phyloP scores from a whole-genome alignment of 2,113 vertebrate genomes.

The Merops nubicus region DNA sequence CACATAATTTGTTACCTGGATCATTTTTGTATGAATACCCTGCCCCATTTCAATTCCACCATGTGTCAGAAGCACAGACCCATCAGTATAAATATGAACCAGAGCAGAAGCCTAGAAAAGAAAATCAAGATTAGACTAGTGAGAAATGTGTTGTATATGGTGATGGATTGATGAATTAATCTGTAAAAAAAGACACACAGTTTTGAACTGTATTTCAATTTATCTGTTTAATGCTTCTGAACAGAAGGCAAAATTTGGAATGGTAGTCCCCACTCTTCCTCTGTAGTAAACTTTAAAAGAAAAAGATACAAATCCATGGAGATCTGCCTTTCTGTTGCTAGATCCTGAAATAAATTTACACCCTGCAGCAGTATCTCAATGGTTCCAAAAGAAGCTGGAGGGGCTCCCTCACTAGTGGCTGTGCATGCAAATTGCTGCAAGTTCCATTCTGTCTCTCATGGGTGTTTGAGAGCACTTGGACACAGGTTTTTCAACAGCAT shows the following conservation, averaged over 20 bases:
- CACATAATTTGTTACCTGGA: constrained; percentile 71
- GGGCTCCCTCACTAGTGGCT: background rate
- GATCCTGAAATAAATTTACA: background rate
- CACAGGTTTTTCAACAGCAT: background rate
- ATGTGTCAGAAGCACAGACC: constrained; percentile 85
- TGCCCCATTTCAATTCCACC: constrained; percentile 88
- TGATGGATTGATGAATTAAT: background rate
- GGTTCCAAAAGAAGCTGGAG: background rate
- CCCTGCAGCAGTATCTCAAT: background rate
- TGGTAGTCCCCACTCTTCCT: background rate
- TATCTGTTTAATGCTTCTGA: background rate
- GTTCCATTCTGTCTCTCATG: background rate
- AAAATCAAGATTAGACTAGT: background rate
- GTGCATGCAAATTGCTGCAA: background rate
- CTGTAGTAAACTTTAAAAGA: background rate
- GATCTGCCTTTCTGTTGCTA: background rate
- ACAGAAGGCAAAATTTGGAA: background rate
- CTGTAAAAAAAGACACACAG: background rate
- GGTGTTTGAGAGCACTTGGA: background rate
- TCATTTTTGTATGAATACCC: constrained; percentile 89
- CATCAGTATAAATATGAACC: constrained; percentile 87
- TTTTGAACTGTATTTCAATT: background rate
- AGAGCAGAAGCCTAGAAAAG: constrained; percentile 80
- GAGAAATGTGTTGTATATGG: background rate
- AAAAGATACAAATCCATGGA: background rate